Evolutionary conservation across 2,888 invertebrate species (phyloP).

Genomic region (Leptura quadrifasciata): DNA sequence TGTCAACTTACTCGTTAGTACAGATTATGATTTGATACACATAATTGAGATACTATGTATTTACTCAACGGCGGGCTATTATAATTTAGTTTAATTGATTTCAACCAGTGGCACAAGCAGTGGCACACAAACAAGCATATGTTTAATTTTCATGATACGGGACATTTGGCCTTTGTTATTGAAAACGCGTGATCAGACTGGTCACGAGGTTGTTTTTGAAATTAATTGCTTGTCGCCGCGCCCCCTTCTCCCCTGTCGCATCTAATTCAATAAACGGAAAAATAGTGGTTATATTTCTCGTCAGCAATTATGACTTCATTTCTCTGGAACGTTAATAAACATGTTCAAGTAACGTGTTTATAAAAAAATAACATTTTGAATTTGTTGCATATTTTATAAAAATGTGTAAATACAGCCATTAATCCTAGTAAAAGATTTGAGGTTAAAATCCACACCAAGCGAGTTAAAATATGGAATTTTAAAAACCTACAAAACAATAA

Average conservation of each 20-base stretch:
- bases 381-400: not conserved
- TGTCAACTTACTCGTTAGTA: not conserved
- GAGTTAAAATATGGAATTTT: too few relatives aligned
- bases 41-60: slow-evolving; percentile 45
- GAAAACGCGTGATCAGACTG: slow-evolving; percentile 43
- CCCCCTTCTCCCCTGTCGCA: slow-evolving; percentile 1
- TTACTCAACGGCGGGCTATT: slow-evolving; percentile 45
- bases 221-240: slow-evolving; percentile 9
- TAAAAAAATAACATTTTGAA: not conserved
- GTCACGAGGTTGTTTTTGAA: slow-evolving; percentile 47
- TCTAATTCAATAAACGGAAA: not conserved
- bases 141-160: slow-evolving; percentile 47
- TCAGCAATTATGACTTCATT: slow-evolving; percentile 1
- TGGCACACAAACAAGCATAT: slow-evolving; percentile 52
- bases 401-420: not conserved
- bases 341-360: not conserved
- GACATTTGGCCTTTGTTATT: slow-evolving; percentile 48
- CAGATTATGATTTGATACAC: slow-evolving; percentile 18
- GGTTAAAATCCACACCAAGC: too few relatives aligned
- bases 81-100: slow-evolving; percentile 53
- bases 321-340: not conserved
- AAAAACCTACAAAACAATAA: too few relatives aligned
- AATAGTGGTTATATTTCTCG: not conserved
- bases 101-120: slow-evolving; percentile 55
- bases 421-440: too few relatives aligned